These are phyloP conservation scores for Tinea pellionella DNA, from an alignment of 2,888 invertebrate genomes.

Conservation along the genomic window DNA sequence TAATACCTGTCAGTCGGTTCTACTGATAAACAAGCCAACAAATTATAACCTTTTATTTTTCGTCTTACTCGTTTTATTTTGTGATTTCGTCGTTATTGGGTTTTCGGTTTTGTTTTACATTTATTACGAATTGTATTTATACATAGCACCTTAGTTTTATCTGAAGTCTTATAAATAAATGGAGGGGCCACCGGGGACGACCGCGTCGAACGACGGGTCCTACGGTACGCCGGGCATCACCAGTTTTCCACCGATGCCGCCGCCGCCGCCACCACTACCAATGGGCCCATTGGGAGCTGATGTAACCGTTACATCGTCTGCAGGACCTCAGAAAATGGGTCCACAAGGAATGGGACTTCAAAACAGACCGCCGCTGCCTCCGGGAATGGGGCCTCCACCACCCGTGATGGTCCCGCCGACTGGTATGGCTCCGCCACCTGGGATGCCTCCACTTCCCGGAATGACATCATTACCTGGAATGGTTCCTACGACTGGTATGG, in stretches of 20 bases:
- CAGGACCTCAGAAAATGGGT: slow-evolving; percentile 22
- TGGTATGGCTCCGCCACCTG: slow-evolving; percentile 30
- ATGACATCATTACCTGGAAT: slow-evolving; percentile 25
- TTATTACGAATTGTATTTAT: too few species aligned
- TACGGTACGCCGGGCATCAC: slow-evolving; percentile 14
- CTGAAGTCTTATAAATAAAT: slow-evolving; percentile 22
- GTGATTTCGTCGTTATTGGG: not conserved
- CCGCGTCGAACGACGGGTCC: slow-evolving; percentile 37
- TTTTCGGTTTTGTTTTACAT: not conserved
- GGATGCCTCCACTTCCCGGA: slow-evolving; percentile 25
- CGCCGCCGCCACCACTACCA: slow-evolving; percentile 35
- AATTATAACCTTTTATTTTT: not conserved
- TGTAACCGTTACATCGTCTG: slow-evolving; percentile 24
- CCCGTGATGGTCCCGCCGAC: slow-evolving; percentile 45
- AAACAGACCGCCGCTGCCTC: slow-evolving; percentile 29
- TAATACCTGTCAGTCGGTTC: not conserved
- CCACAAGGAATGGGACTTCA: slow-evolving; percentile 18
- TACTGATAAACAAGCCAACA: not conserved
- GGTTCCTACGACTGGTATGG: slow-evolving; percentile 17
- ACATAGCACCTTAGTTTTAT: too few species aligned
- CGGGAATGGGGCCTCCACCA: slow-evolving; percentile 35
- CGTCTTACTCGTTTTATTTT: too few species aligned
- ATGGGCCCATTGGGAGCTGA: slow-evolving; percentile 43
- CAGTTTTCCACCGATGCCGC: slow-evolving; percentile 29
- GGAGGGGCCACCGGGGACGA: slow-evolving; percentile 57